Percentiles rank a stretch among this genome's conserved stretches.
Evolutionary conservation across 1,140 invertebrate genomes (phyloP).

Genomic region (Drosophila quadrilineata): DNA sequence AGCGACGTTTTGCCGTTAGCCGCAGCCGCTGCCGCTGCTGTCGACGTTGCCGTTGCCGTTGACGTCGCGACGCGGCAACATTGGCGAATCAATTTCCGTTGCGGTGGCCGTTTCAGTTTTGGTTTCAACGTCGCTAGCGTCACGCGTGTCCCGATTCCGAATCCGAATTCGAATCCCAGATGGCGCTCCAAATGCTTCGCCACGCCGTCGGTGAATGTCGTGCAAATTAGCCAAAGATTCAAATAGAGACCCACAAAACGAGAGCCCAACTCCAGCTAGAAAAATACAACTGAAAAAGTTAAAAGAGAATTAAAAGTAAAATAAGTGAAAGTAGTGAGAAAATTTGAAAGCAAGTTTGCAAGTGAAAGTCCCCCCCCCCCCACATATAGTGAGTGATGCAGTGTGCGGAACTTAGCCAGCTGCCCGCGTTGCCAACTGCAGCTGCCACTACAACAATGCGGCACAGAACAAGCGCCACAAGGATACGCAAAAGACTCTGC

Average conservation of each 20-base stretch:
- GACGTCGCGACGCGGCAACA: conserved; percentile 49
- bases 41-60: conserved; percentile 39
- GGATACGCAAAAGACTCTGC: conserved; percentile 64
- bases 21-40: too few species aligned
- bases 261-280: not conserved
- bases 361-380: conserved; percentile 9
- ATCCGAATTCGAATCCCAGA: conserved; percentile 72
- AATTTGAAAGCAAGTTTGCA: not conserved
- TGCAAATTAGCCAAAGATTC: conserved; percentile 41
- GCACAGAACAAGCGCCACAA: conserved; percentile 53
- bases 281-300: not conserved
- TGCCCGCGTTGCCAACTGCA: conserved; percentile 21
- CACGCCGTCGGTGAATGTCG: conserved; percentile 28
- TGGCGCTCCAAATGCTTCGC: conserved; percentile 49
- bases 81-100: conserved; percentile 79
- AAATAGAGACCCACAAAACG: conserved; percentile 12
- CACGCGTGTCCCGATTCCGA: conserved; percentile 74
- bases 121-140: conserved; percentile 70
- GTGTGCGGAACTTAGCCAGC: conserved; percentile 41
- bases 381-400: conserved; percentile 16
- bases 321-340: conserved; percentile 15
- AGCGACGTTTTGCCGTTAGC: too few species aligned
- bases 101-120: conserved; percentile 77
- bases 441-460: conserved; percentile 34
- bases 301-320: not conserved